These are phyloP conservation scores for Centropus unirufus DNA, from an alignment of 2,113 vertebrate genomes.

Conservation along the genomic window DNA sequence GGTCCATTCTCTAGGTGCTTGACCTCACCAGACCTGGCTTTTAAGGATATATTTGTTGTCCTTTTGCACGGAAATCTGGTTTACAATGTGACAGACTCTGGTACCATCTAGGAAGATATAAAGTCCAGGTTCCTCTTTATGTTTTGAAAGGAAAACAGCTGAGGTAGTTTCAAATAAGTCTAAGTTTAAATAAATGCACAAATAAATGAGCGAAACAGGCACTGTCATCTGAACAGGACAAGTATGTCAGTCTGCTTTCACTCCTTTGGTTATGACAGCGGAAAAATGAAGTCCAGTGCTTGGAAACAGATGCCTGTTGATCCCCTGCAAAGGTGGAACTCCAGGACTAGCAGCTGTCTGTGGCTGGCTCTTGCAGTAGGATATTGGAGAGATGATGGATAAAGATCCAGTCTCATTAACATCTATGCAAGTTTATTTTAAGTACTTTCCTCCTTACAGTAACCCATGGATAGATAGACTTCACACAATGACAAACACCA, in stretches of 20 bases:
- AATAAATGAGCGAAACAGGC: not conserved
- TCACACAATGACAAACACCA: not conserved
- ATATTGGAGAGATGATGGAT: not conserved
- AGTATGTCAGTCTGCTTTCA: not conserved
- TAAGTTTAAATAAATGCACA: not conserved
- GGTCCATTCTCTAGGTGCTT: not conserved
- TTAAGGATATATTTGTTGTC: not conserved
- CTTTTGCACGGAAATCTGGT: not conserved
- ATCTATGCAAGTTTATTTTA: not conserved
- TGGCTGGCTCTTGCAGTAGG: not conserved
- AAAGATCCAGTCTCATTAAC: not conserved
- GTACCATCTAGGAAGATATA: not conserved
- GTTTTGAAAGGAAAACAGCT: not conserved
- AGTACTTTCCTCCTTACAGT: not conserved
- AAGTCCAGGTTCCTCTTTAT: not conserved
- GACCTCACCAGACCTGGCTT: not conserved
- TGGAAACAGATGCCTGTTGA: not conserved
- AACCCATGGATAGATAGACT: not conserved
- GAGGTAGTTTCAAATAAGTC: not conserved
- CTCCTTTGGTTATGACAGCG: not conserved
- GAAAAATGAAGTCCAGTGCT: not conserved
- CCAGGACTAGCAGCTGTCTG: not conserved
- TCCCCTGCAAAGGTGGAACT: not conserved
- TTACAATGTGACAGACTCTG: not conserved
- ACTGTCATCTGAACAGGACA: not conserved